Conservation (phyloP, 1,140 invertebrate species). For the Habropoda laboriosa region DNA sequence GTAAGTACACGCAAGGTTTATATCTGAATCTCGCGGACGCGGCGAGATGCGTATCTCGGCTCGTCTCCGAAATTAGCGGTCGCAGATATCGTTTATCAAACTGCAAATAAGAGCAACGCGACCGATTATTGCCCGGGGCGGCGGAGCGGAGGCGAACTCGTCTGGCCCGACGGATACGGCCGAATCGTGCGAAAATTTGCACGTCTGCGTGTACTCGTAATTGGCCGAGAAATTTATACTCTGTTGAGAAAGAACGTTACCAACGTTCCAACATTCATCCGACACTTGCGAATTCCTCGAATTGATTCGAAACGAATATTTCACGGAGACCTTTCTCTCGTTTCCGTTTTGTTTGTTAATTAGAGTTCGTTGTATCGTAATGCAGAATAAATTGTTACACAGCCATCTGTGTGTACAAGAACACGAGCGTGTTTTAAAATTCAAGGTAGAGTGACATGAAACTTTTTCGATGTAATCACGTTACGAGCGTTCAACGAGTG, state of each 20-base stretch:
- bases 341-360: no score
- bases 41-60: slow-evolving; percentile 12
- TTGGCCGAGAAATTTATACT: not conserved
- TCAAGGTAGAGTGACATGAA: not conserved
- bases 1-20: not conserved
- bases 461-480: not conserved
- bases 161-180: not conserved
- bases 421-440: not conserved
- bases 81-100: slow-evolving; percentile 38
- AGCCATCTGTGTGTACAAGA: no score
- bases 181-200: not conserved
- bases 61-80: slow-evolving; percentile 24
- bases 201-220: not conserved
- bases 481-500: not conserved
- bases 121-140: not conserved
- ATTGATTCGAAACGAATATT: no score
- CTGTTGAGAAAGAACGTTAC: no score
- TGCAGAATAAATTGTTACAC: no score
- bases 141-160: not conserved
- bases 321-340: no score
- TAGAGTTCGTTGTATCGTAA: no score
- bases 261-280: no score
- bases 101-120: slow-evolving; percentile 22
- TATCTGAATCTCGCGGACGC: not conserved
- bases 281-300: no score